Evolutionary conservation across 2,797 vertebrate species (phyloP), one percentile per base, ranked within the genome.

Genomic region (Chloroceryle inda): DNA sequence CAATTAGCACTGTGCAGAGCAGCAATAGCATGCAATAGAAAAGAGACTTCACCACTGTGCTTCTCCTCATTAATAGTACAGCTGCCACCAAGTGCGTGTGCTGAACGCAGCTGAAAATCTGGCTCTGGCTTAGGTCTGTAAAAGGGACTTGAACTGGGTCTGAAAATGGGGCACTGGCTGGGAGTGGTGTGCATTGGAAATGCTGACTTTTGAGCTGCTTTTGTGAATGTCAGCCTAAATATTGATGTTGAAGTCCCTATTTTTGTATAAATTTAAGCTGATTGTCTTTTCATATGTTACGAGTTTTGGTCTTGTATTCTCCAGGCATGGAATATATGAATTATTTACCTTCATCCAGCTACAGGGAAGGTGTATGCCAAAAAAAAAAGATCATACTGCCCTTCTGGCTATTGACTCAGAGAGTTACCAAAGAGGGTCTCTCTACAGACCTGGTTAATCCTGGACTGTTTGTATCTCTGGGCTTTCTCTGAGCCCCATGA

Each of bases 1-100:
- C 93, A 96, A 66, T 97, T 96, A 97, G 88, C 90, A 73, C 69
- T 84, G 90, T 63, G 92, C 74, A 37, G 59, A 86, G 62, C 80
- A 92, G 88, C 92, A 88, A 86, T 63, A 78, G 83, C 47, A 40
- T 53, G 59, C 33, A 37, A 81, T 2, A 88, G 83, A 83, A 92
- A 81, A 71, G 75, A 59, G 66, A 76, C 67, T 88, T 84, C 63
- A 69, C 66, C 72, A 78, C 94, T 50, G 76, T 19, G 59, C 26
- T 75, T 72, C 52, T 96, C 29, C 55, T 97, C 85, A 90, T 96
- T 97, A 95, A 78, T 74, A 96, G 62, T 62, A 73, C 31, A 90
- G 88, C 90, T 96, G 83, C 94, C 80, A 81, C 44, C 66, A 90
- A 68, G 62, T 3, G 5, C 2, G 3, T 50, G 50, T 49, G 50